Evolutionary conservation across 1,140 invertebrate genomes (phyloP).

Genomic region (Drosophila navojoa): DNA sequence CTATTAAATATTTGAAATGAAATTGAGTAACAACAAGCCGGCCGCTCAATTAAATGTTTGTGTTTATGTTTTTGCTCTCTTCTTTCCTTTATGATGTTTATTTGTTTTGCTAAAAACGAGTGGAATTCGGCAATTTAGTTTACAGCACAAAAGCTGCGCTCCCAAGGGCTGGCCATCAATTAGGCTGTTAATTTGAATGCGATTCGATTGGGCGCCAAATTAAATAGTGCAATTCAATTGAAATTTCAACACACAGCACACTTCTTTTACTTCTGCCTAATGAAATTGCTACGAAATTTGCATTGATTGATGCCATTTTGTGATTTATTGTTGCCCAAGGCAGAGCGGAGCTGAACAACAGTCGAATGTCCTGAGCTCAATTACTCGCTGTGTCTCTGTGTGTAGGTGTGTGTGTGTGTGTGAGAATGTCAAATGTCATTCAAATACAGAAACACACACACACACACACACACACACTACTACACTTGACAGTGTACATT

Average conservation of each 20-base stretch:
- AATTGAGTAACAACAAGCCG: background rate
- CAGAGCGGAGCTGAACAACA: constrained; percentile 51
- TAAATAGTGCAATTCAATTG: constrained; percentile 42
- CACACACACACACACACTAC: constrained; percentile 12
- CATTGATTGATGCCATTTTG: constrained; percentile 73
- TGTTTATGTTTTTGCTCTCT: background rate
- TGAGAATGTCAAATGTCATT: constrained; percentile 40
- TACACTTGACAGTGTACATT: constrained; percentile 59
- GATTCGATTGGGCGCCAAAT: constrained; percentile 24
- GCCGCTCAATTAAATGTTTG: background rate
- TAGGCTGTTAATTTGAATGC: constrained; percentile 53
- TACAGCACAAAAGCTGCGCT: constrained; percentile 34
- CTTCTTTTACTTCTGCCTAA: constrained; percentile 17
- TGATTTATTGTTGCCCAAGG: constrained; percentile 70
- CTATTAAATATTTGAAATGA: constrained; percentile 9
- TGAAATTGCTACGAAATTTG: constrained; percentile 50
- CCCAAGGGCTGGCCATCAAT: constrained; percentile 21
- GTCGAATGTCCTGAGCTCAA: constrained; percentile 30
- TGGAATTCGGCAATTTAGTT: constrained; percentile 47
- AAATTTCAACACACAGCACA: constrained; percentile 6
- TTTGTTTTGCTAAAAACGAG: background rate
- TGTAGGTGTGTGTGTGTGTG: background rate
- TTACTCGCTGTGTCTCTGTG: constrained; percentile 38
- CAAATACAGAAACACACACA: constrained; percentile 1
- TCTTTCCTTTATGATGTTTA: background rate